Base-by-base conservation (phyloP, 2,797 vertebrate species). In the Galagoides demidoff region DNA sequence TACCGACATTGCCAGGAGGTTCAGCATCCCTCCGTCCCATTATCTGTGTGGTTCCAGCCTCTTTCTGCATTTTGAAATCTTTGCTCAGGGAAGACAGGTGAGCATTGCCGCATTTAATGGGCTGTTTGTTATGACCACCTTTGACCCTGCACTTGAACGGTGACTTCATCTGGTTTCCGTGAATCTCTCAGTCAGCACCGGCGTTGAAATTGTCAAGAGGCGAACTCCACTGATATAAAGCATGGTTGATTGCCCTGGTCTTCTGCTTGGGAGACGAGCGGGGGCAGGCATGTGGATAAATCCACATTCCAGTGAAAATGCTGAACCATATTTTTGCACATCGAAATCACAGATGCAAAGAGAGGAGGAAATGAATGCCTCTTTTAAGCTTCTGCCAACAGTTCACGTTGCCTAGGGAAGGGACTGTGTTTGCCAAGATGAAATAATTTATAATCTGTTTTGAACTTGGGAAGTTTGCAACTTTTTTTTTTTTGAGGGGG, bases 321-420 rank as follows among this genome's bases (percentile, higher is more conserved):
- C 93, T 91, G 95, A 91, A 89, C 87, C 20, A 3, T 96, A 29
- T 64, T 94, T 96, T 82, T 85, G 90, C 70, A 93, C 52, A 78
- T 78, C 85, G 57, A 85, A 90, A 92, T 49, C 29, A 16, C 64
- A 90, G 64, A 63, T 76, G 73, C 85, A 94, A 78, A 96, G 85
- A 81, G 68, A 64, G 52, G 77, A 94, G 90, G 90, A 91, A 79
- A 77, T 55, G 84, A 83, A 88, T 81, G 86, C 61, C 45, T 95
- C 68, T 93, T 94, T 85, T 73, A 85, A 85, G 68, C 79, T 77
- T 27, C 79, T 96, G 95, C 93, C 91, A 93, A 68, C 93, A 88
- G 90, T 90, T 79, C 94, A 76, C 5, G 19, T 91, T 92, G 86
- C 90, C 82, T 85, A 77, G 92, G 73, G 83, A 85, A 92, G 83